Evolutionary conservation across 2,113 vertebrate genomes (phyloP), one percentile per base, ranked within the genome.

Genomic region (Gavia stellata): DNA sequence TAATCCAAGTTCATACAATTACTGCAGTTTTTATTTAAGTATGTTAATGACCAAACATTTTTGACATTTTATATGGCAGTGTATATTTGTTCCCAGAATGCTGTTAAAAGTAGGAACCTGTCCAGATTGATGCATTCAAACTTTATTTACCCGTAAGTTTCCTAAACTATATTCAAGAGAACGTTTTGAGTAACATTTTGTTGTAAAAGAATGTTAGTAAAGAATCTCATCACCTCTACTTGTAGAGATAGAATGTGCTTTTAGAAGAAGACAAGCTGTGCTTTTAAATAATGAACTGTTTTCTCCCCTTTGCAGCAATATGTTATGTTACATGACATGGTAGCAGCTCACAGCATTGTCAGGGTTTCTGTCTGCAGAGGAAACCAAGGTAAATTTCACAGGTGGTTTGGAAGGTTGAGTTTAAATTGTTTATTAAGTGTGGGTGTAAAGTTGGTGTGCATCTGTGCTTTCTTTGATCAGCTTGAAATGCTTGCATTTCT

Each of bases 291-390:
- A 75, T 44, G 8, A 65, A 6, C 12, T 88, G 7, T 94, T 86
- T 79, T 84, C 80, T 95, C 55, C 63, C 18, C 19, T 97, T 97
- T 83, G 53, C 97, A 99, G 99, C 99, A 99, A 99, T 99, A 99
- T 92, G 89, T 99, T 96, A 99, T 99, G 98, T 98, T 99, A 94
- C 99, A 99, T 65, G 99, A 99, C 95, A 99, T 99, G 99, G 99
- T 99, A 98, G 99, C 99, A 95, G 94, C 99, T 95, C 99, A 99
- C 97, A 99, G 99, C 98, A 98, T 99, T 97, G 98, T 99, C 89
- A 98, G 99, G 92, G 99, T 99, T 91, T 99, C 99, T 52, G 98
- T 99, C 95, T 99, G 98, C 98, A 98, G 99, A 98, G 97, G 98
- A 94, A 98, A 98, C 90, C 98, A 98, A 87, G 99, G 99, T 99